A percentile compares a stretch with the other conserved stretches of the same genome.
Evolutionary conservation across 2,888 invertebrate genomes (phyloP).

Genomic region (Megastigmus dorsalis): DNA sequence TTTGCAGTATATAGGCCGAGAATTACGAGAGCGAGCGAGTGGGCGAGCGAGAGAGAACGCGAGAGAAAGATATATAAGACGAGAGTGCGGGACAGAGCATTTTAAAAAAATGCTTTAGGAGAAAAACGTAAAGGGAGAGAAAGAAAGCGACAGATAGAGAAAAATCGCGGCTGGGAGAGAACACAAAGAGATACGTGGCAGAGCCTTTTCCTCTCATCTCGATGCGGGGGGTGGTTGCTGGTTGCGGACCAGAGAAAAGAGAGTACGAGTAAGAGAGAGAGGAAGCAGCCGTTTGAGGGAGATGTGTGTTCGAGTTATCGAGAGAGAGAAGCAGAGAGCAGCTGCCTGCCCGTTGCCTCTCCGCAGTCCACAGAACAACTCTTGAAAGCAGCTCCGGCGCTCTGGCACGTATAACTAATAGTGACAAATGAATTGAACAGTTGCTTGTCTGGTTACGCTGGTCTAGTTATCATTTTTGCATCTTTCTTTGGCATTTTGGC

Average conservation of each 20-base stretch:
- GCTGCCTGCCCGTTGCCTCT: slow-evolving; percentile 18
- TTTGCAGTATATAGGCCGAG: slow-evolving; percentile 37
- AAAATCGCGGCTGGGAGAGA: background rate
- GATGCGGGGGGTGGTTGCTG: background rate
- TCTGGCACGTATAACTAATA: slow-evolving; percentile 47
- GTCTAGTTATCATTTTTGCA: background rate
- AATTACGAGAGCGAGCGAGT: slow-evolving; percentile 11
- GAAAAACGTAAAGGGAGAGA: slow-evolving; percentile 1
- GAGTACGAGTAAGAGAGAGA: too few relatives aligned
- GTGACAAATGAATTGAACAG: background rate
- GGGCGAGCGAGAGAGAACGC: slow-evolving; percentile 2
- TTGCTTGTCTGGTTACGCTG: slow-evolving; percentile 9
- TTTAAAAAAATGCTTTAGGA: too few relatives aligned
- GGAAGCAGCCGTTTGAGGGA: too few relatives aligned
- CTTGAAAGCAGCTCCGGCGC: slow-evolving; percentile 39
- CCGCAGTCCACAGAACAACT: slow-evolving; percentile 34
- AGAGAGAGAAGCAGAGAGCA: background rate
- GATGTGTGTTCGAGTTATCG: too few relatives aligned
- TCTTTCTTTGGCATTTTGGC: too few relatives aligned
- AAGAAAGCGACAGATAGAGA: too few relatives aligned
- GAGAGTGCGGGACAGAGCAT: slow-evolving; percentile 2
- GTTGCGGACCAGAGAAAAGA: background rate
- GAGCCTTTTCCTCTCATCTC: slow-evolving; percentile 23
- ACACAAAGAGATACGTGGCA: background rate
- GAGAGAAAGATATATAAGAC: background rate